Evolutionary conservation across 2,797 vertebrate species (phyloP), one percentile per base, ranked within the genome.

Genomic region (Odontamblyopus lacepedii): DNA sequence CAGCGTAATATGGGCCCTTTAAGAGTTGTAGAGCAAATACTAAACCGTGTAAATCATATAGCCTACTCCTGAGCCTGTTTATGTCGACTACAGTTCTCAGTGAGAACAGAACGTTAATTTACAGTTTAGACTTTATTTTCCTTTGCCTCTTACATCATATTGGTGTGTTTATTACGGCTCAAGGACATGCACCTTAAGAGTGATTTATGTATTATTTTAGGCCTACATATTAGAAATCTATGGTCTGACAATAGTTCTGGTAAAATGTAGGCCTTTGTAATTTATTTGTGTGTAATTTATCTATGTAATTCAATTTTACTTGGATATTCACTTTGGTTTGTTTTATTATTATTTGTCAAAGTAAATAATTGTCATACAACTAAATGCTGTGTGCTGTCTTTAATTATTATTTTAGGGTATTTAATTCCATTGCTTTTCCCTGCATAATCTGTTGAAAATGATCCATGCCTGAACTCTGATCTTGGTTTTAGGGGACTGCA

Each of bases 131-230:
- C 35, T 61, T 61, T 38, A 18, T 69, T 82, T 71, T 67, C 30
- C 26, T 75, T 75, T 80, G 30, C 55, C 78, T 80, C 67, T 85
- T 91, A 81, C 93, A 94, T 93, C 93, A 94, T 91, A 93, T 92
- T 94, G 94, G 92, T 94, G 92, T 85, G 78, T 83, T 82, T 83
- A 71, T 72, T 73, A 72, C 27, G 69, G 64, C 66, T 62, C 63
- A n/a, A 76, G 82, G 51, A 74, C 65, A 76, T 82, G 65, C 73
- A 76, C 64, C 59, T 84, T 72, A 55, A 67, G 73, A 68, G 32
- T 50, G 63, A 66, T 67, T 53, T 72, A n/a, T 53, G 32, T 70
- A 73, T 57, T 83, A 73, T 77, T 38, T 38, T 27, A 59, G 1
- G 27, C 60, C 76, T 75, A 19, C 13, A 78, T 32, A 29, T 73